phyloP scores from a whole-genome alignment of 2,797 vertebrate genomes.

The Sphaeramia orbicularis region DNA sequence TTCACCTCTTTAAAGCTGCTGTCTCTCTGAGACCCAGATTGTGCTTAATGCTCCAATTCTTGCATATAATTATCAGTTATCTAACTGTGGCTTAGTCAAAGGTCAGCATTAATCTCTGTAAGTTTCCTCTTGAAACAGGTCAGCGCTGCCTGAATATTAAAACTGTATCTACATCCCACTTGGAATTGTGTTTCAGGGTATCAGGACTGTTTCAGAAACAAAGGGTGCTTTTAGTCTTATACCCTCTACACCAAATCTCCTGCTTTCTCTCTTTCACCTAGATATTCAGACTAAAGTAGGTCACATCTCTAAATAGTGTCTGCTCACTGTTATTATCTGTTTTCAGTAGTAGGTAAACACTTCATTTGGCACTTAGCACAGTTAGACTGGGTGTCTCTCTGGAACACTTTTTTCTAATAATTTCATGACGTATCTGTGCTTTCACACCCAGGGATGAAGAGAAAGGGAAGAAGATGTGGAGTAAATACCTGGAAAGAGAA shows the following conservation, averaged over 20 bases:
- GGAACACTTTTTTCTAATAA: background rate
- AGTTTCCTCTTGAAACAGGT: constrained; percentile 36
- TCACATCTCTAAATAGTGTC: constrained; percentile 25
- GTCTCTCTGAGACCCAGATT: constrained; percentile 25
- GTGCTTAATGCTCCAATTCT: constrained; percentile 51
- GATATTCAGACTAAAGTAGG: constrained; percentile 34
- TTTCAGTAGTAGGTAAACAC: background rate
- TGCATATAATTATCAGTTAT: constrained; percentile 55
- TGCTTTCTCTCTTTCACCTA: constrained; percentile 18
- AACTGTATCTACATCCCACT: constrained; percentile 10
- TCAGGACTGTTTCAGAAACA: background rate
- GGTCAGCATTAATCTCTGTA: constrained; percentile 47
- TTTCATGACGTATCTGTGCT: constrained; percentile 9
- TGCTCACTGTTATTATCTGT: constrained; percentile 7
- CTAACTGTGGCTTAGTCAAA: constrained; percentile 41
- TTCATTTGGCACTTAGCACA: too few relatives aligned
- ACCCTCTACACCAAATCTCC: background rate
- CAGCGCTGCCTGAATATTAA: background rate
- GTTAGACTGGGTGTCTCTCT: background rate
- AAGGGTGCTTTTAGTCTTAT: constrained; percentile 18
- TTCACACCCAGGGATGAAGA: constrained; percentile 89
- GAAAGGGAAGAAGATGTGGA: constrained; percentile 98
- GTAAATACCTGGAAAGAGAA: constrained; percentile 94
- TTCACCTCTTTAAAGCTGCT: constrained; percentile 23
- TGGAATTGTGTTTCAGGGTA: constrained; percentile 24